phyloP scores from a whole-genome alignment of 2,888 invertebrate genomes.

The Busseola fusca region DNA sequence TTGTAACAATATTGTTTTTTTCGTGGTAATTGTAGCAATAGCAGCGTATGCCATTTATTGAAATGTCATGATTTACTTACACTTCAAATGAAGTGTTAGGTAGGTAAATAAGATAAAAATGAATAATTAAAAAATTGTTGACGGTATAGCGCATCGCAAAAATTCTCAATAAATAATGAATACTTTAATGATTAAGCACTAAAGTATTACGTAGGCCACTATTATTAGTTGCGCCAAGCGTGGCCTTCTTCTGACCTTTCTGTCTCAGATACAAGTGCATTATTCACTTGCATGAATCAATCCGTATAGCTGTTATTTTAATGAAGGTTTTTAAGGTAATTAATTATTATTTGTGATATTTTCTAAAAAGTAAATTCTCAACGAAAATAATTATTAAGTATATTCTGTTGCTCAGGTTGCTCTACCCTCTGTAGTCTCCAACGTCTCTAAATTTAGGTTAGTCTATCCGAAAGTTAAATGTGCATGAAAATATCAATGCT shows the following conservation, averaged over 20 bases:
- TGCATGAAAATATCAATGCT: conserved; percentile 9
- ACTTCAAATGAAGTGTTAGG: not conserved
- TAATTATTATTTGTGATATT: conserved; percentile 4
- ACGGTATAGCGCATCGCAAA: conserved; percentile 2
- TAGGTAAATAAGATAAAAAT: conserved; percentile 6
- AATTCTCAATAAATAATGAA: conserved; percentile 24
- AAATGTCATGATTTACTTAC: too few relatives aligned
- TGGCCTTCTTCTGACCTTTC: conserved; percentile 69
- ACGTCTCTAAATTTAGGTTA: not conserved
- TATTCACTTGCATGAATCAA: conserved; percentile 55
- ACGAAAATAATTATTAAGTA: not conserved
- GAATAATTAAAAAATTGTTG: conserved; percentile 8
- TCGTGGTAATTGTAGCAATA: not conserved
- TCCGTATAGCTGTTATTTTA: conserved; percentile 29
- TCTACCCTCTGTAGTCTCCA: not conserved
- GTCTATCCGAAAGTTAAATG: not conserved
- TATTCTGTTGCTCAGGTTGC: too few relatives aligned
- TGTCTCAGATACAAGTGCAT: conserved; percentile 55
- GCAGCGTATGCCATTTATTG: not conserved
- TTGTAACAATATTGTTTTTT: not conserved
- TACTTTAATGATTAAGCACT: conserved; percentile 45
- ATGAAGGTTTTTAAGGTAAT: conserved; percentile 27
- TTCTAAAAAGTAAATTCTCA: not conserved
- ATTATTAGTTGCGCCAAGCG: conserved; percentile 61
- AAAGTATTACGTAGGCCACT: conserved; percentile 53